Evolutionary conservation across 1,140 invertebrate genomes (phyloP), one percentile per base, ranked within the genome.

Genomic region (Pristionchus pacificus): DNA sequence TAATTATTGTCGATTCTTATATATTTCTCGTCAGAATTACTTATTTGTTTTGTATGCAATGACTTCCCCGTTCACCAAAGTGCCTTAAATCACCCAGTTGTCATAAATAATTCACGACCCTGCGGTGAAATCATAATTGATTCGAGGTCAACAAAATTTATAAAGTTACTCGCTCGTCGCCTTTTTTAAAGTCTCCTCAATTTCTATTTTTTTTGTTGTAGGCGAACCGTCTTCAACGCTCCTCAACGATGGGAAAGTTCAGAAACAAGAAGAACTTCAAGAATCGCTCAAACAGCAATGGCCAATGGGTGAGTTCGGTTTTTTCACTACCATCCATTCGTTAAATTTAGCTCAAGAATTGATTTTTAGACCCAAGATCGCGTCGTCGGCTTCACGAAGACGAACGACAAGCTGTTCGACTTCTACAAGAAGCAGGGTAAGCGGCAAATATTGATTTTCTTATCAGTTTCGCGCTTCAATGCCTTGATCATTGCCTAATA

Each of bases 351-450:
- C 38, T 49, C 38, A 49, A 49, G 38, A 49, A 49, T 19, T 10
- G 6, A 10, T 49, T 49, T 49, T 49, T 19, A 49, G 38, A 49
- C 6, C 38, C 38, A 49, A 19, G 38, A 49, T 19, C 38, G 38
- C 38, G 38, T 49, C 6, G 38, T 49, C 38, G 38, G 38, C 38
- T 49, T 75, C 25, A 25, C 64, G 14, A 75, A 74, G 66, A 71
- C 74, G 24, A 75, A 75, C 31, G 71, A 68, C n/a, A 75, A 75
- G 63, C 69, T 69, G 28, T 75, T 71, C 71, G 29, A 72, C 24
- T 76, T 49, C 58, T 76, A 76, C 60, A 65, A 76, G 49, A 27
- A 66, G 60, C 75, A 76, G 32, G 68, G 65, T 29, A 25, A 64
- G 19, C 59, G 55, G 24, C 19, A 57, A 57, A n/a, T n/a, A n/a